Evolutionary conservation across 92 coral and sea anemone genomes (phyloP).

Genomic region (Virgularia gustaviana): DNA sequence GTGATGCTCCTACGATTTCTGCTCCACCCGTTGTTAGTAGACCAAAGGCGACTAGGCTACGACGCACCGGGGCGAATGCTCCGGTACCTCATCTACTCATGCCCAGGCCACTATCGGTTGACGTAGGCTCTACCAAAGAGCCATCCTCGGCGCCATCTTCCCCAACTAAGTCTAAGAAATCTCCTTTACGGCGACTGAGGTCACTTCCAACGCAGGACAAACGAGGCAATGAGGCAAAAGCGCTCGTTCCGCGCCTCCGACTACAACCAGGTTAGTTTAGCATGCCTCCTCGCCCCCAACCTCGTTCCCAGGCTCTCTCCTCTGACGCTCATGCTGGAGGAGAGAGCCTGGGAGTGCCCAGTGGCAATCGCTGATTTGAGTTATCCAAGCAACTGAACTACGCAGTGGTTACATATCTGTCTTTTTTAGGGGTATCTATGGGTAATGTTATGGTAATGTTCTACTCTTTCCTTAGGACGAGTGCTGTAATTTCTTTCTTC

Average conservation of each 20-base stretch:
- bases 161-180: conserved; percentile 22
- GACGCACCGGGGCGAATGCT: conserved; percentile 35
- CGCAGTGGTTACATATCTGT: too few relatives aligned
- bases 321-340: too few relatives aligned
- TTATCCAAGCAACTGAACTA: too few relatives aligned
- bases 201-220: conserved; percentile 7
- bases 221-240: neutral
- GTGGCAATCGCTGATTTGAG: too few relatives aligned
- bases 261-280: conserved; percentile 33
- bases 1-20: conserved; percentile 27
- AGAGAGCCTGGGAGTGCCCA: too few relatives aligned
- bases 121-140: neutral
- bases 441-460: too few relatives aligned
- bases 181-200: conserved; percentile 32
- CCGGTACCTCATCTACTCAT: conserved; percentile 32
- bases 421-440: too few relatives aligned
- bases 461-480: too few relatives aligned
- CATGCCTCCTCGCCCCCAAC: too few relatives aligned
- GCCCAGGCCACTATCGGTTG: conserved; percentile 26
- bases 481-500: too few relatives aligned
- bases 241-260: conserved; percentile 18
- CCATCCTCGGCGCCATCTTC: conserved; percentile 35
- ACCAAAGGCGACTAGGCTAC: neutral
- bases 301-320: too few relatives aligned
- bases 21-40: neutral